These are phyloP conservation scores for Gallirallus australis DNA, from an alignment of 2,797 vertebrate genomes.

Conservation along the genomic window DNA sequence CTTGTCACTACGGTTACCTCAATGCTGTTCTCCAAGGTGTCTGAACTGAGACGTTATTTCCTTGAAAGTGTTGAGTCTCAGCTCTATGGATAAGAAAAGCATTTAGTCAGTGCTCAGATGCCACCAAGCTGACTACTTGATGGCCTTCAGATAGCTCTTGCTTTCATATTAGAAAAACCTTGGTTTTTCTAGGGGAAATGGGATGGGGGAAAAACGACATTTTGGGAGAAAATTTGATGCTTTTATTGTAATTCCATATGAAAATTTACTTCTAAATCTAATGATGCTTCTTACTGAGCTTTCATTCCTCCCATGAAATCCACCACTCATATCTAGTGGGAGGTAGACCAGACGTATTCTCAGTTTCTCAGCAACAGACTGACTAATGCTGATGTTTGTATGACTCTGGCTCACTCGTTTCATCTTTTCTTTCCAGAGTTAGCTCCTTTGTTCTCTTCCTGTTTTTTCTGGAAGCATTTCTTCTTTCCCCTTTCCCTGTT, in stretches of 20 bases:
- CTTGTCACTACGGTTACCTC: slow-evolving; percentile 33
- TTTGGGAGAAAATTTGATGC: neutral
- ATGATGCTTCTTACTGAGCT: neutral
- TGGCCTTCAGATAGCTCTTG: neutral
- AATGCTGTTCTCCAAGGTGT: neutral
- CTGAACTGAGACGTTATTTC: neutral
- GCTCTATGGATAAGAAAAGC: neutral
- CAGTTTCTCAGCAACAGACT: slow-evolving; percentile 8
- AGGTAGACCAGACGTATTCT: neutral
- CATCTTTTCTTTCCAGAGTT: neutral
- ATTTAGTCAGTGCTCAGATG: neutral
- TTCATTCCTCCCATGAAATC: neutral
- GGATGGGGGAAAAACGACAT: neutral
- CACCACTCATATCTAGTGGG: neutral
- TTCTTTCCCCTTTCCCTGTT: neutral
- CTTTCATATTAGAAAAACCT: neutral
- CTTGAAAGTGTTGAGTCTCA: neutral
- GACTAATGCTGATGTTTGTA: neutral
- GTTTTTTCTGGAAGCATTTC: neutral
- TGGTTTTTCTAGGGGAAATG: neutral
- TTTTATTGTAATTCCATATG: neutral
- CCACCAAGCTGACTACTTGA: neutral
- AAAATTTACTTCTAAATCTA: neutral
- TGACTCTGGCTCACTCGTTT: slow-evolving; percentile 11
- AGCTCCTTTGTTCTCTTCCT: neutral